A percentile compares a stretch with the other conserved stretches of the same genome.
Conservation (phyloP, 2,113 vertebrate genomes). For the Panthera leo region DNA sequence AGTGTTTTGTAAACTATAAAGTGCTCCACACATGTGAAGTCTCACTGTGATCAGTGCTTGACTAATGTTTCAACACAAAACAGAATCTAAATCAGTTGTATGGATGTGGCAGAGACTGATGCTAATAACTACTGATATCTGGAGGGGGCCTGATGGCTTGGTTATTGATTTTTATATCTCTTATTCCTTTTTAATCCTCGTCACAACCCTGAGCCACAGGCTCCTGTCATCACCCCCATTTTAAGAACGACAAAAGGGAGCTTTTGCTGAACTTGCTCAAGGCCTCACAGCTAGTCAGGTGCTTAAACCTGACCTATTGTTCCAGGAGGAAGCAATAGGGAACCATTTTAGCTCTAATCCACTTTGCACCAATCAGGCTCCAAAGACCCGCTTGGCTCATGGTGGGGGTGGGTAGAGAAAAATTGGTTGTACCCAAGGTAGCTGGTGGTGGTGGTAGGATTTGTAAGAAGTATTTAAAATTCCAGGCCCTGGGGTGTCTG, state of each 20-base stretch:
- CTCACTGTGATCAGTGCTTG: neutral
- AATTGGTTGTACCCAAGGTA: neutral
- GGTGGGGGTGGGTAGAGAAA: neutral
- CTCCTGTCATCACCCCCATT: neutral
- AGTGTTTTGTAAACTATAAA: neutral
- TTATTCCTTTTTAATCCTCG: conserved; percentile 32
- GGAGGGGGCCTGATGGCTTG: neutral
- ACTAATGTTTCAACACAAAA: neutral
- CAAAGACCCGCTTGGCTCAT: neutral
- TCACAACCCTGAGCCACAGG: neutral
- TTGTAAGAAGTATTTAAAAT: neutral
- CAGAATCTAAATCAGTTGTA: neutral
- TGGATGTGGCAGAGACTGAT: neutral
- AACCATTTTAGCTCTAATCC: neutral
- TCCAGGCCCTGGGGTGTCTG: neutral
- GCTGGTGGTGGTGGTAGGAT: neutral
- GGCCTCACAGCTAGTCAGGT: neutral
- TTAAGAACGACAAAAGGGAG: neutral
- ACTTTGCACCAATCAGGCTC: neutral
- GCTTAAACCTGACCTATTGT: neutral
- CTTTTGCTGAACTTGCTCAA: neutral
- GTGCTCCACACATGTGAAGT: neutral
- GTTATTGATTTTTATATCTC: neutral
- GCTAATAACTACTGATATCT: neutral
- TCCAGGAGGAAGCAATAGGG: neutral